Conservation (phyloP, 2,113 vertebrate genomes). For the Pelodiscus sinensis region DNA sequence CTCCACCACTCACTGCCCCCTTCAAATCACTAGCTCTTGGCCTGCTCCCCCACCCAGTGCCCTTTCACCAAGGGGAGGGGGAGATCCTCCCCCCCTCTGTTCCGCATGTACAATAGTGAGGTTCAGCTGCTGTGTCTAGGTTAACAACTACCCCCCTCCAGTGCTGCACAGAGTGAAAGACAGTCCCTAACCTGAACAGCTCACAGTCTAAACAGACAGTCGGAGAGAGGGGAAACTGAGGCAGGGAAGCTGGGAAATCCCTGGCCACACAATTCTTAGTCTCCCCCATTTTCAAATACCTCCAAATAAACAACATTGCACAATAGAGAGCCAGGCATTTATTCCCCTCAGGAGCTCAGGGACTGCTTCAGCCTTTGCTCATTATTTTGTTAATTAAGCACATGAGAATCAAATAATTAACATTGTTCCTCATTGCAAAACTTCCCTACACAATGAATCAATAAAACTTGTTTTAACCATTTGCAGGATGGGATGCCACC, state of each 20-base stretch:
- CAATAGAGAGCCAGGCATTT: neutral
- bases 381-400: neutral
- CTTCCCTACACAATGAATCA: too few species aligned
- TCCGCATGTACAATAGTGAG: neutral
- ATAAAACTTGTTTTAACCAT: too few species aligned
- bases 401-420: too few species aligned
- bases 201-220: neutral
- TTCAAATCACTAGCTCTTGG: too few species aligned
- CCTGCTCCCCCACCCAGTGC: too few species aligned
- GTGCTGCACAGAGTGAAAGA: neutral
- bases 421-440: too few species aligned
- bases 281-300: neutral
- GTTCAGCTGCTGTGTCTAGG: neutral
- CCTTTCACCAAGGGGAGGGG: too few species aligned
- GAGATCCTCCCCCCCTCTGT: neutral
- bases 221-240: too few species aligned
- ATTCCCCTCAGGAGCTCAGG: too few species aligned
- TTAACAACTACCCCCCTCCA: neutral
- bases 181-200: neutral
- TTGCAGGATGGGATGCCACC: too few species aligned
- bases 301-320: neutral
- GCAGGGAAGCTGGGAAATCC: neutral
- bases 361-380: too few species aligned
- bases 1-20: too few species aligned
- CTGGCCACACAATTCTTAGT: neutral